phyloP scores from a whole-genome alignment of 2,113 vertebrate genomes.

The Cyphomyrus discorhynchus region DNA sequence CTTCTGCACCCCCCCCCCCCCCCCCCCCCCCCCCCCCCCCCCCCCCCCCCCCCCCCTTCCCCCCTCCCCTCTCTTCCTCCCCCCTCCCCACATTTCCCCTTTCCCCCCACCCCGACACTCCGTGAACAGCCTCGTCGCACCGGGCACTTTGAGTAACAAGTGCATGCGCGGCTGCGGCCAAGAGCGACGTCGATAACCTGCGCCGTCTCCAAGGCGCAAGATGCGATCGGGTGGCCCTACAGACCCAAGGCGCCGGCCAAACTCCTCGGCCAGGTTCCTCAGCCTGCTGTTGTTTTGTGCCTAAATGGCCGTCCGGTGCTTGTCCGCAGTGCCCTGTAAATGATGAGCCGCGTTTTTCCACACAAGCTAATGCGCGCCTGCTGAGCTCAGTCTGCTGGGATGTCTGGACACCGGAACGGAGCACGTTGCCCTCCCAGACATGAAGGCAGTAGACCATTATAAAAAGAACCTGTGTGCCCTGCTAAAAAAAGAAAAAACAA shows the following conservation, averaged over 20 bases:
- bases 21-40: background rate
- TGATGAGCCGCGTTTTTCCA: background rate
- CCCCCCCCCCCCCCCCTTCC: background rate
- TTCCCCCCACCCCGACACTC: background rate
- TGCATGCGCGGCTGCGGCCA: background rate
- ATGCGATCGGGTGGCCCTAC: background rate
- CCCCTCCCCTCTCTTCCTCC: no score
- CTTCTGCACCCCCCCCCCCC: no score
- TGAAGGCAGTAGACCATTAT: constrained; percentile 2
- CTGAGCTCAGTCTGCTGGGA: background rate
- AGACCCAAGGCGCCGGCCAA: background rate
- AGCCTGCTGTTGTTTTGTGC: background rate
- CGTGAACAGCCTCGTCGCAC: background rate
- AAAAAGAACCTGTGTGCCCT: background rate
- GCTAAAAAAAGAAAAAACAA: background rate
- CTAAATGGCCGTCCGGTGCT: background rate
- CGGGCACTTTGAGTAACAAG: background rate
- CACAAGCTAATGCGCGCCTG: background rate
- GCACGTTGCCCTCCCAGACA: background rate
- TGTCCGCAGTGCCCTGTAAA: background rate
- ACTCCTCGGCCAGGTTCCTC: background rate
- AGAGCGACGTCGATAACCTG: background rate
- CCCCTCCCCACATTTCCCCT: no score
- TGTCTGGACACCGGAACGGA: constrained; percentile 1
- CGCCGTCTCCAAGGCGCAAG: background rate